Conservation (phyloP, 2,113 vertebrate species). For the Apaloderma vittatum region DNA sequence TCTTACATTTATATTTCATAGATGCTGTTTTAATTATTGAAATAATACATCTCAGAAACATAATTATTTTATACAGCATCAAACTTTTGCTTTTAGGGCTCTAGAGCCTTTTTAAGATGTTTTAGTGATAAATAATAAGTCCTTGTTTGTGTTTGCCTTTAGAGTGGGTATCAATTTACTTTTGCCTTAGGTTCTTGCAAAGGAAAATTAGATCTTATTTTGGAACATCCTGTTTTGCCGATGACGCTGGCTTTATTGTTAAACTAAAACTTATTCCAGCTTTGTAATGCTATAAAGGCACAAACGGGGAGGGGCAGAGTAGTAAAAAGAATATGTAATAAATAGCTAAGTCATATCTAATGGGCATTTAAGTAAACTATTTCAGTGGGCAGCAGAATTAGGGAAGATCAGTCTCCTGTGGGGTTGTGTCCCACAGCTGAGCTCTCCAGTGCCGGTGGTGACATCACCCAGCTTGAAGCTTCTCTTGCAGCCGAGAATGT, state of each 20-base stretch:
- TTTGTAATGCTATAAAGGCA: background rate
- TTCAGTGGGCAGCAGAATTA: background rate
- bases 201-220: conserved; percentile 47
- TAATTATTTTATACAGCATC: conserved; percentile 56
- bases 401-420: background rate
- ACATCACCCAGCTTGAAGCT: background rate
- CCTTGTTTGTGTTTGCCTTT: conserved; percentile 34
- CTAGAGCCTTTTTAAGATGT: background rate
- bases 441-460: rapidly evolving
- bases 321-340: background rate
- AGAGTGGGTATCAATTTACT: conserved; percentile 11
- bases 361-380: background rate
- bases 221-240: conserved; percentile 29
- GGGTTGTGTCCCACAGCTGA: background rate
- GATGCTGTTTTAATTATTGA: conserved; percentile 71
- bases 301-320: background rate
- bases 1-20: conserved; percentile 69
- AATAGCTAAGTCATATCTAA: background rate
- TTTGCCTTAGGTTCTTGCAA: background rate
- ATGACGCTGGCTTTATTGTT: background rate
- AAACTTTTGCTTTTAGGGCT: conserved; percentile 47
- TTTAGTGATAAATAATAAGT: conserved; percentile 43
- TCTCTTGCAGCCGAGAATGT: background rate
- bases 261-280: background rate
- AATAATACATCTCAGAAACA: conserved; percentile 43